Percentiles rank a stretch among this genome's conserved stretches.
Evolutionary conservation across 2,888 invertebrate species (phyloP).

Genomic region (Perithous albicinctus): DNA sequence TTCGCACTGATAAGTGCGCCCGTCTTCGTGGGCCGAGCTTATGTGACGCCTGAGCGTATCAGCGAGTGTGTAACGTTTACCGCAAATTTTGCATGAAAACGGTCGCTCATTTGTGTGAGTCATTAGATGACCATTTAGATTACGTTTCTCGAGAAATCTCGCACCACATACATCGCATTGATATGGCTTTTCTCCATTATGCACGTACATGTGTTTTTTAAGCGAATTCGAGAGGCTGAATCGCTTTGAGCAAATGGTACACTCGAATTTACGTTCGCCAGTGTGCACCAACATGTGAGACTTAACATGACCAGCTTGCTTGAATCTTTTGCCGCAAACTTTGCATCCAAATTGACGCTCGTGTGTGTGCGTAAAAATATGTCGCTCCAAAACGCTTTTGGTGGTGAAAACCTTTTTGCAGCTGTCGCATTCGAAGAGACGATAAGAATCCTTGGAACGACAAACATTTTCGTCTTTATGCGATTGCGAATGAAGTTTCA

Average conservation of each 20-base stretch:
- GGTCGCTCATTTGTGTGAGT: slow-evolving; percentile 80
- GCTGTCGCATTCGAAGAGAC: slow-evolving; percentile 83
- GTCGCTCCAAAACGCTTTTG: slow-evolving; percentile 85
- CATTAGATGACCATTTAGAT: slow-evolving; percentile 78
- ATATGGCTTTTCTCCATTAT: slow-evolving; percentile 81
- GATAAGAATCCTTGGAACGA: slow-evolving; percentile 66
- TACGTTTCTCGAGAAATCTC: slow-evolving; percentile 78
- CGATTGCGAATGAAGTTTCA: slow-evolving; percentile 74
- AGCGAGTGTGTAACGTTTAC: slow-evolving; percentile 79
- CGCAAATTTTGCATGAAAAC: slow-evolving; percentile 78
- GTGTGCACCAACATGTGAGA: slow-evolving; percentile 85
- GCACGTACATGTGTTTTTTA: slow-evolving; percentile 85
- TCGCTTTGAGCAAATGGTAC: slow-evolving; percentile 85
- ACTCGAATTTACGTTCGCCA: slow-evolving; percentile 86
- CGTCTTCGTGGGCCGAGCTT: slow-evolving; percentile 79
- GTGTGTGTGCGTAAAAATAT: slow-evolving; percentile 85
- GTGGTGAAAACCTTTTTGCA: slow-evolving; percentile 86
- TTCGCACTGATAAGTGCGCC: slow-evolving; percentile 80
- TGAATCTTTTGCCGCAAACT: slow-evolving; percentile 85
- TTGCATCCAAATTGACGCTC: slow-evolving; percentile 84
- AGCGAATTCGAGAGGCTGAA: slow-evolving; percentile 85
- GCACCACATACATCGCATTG: slow-evolving; percentile 80
- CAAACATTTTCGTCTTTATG: slow-evolving; percentile 69
- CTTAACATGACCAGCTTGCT: slow-evolving; percentile 85
- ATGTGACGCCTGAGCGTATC: slow-evolving; percentile 79